Evolutionary conservation across 2,113 vertebrate genomes (phyloP), one percentile per base, ranked within the genome.

Genomic region (Nesoenas mayeri): DNA sequence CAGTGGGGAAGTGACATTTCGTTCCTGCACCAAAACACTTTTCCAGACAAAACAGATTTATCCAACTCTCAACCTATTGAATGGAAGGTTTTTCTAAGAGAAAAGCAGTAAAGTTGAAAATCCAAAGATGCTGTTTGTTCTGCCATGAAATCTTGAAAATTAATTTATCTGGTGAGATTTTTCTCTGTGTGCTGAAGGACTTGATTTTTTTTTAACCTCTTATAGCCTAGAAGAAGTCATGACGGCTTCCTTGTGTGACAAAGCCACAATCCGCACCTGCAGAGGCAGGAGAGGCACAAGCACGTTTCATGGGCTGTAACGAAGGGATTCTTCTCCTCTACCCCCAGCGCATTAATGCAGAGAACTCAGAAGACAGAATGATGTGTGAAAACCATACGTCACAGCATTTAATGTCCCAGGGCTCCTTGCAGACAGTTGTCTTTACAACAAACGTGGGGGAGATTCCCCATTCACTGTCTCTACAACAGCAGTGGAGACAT

Each of bases 341-440:
- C 19, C 19, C 16, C 31, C 50, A 38, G 28, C 7, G 18, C n/a
- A 10, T 57, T n/a, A 57, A 61, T 19, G 44, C 62, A 80, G 71
- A 54, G 51, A 58, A 15, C 26, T 73, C 50, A 0, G 20, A 51
- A 73, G 44, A 47, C 28, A 34, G 7, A 9, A 21, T 2, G 18
- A 34, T 0, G 0, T 32, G 40, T 5, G 1, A 83, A 58, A 79
- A 34, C 57, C n/a, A 5, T 11, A 15, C 22, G 28, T 31, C 40
- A n/a, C 71, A 51, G 65, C 47, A 42, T 66, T 82, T 31, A 82
- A 25, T 26, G 24, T 47, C 83, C 44, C 24, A 22, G 22, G 50
- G 62, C 14, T 86, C 34, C 64, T 50, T 44, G 19, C 36, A 77
- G 71, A 38, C 26, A 32, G 6, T 13, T 56, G 42, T n/a, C 58